Base-by-base conservation (phyloP, 2,888 invertebrate species). In the Synergus japonicus region DNA sequence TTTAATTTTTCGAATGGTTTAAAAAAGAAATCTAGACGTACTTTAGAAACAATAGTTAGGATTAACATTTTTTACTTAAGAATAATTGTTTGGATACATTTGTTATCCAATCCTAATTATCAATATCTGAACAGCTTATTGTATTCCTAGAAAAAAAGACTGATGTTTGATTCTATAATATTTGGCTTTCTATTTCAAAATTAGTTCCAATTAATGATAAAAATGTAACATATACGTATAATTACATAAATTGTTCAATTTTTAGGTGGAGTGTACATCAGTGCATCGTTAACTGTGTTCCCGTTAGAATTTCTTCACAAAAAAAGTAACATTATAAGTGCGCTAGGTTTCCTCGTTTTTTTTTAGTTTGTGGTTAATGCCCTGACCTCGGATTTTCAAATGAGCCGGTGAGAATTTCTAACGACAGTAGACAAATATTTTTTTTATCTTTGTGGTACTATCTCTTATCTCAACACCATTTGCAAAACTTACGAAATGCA, bases 301-400 rank as follows among this genome's bases (percentile, higher is more conserved):
- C 65, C 43, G 65, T 65, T 65, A 65, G 65, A 37, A 65, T 43
- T 41, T 65, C 65, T 65, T 65, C 65, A 43, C n/a, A n/a, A 65
- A 65, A 41, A n/a, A 65, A 65, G 65, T 65, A 43, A 43, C 29
- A 65, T 65, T 65, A n/a, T n/a, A 29, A 29, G 65, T 43, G 12
- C 43, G 65, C 10, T 43, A 13, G 65, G 65, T 65, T 65, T 65
- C 65, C 65, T 65, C 41, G 7, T 65, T 15, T 41, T 64, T 65
- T n/a, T 65, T 7, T 18, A 15, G 65, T 65, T 65, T n/a, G n/a
- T 29, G 65, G 15, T 41, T 65, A 65, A 65, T 65, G 65, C 15
- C 65, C 18, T 65, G 65, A 65, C 65, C 65, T 65, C 65, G 9
- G 65, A 15, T 60, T n/a, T 18, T 1, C 9, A 3, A 60, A 9